These are phyloP conservation scores for Temnothorax rugatulus DNA, from an alignment of 2,888 invertebrate genomes.

Conservation along the genomic window DNA sequence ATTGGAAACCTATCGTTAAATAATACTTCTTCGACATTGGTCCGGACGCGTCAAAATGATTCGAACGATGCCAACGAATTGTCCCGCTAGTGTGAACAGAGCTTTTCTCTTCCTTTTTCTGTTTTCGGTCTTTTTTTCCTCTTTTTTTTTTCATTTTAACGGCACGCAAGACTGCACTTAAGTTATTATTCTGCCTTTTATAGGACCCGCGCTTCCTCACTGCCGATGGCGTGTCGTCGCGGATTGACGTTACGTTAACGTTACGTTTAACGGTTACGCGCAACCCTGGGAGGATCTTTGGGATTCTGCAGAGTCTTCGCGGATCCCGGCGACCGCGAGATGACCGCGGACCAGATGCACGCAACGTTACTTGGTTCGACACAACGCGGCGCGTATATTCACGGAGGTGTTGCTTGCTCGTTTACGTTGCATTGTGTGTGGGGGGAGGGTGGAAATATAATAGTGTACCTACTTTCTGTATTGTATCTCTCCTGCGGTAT, in stretches of 20 bases:
- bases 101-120: conserved; percentile 43
- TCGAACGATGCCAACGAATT: conserved; percentile 67
- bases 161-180: conserved; percentile 48
- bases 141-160: conserved; percentile 29
- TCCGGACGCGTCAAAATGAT: conserved; percentile 72
- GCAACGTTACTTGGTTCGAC: conserved; percentile 59
- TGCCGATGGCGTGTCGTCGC: conserved; percentile 42
- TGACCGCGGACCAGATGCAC: neutral
- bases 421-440: conserved; percentile 64
- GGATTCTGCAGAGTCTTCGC: conserved; percentile 30
- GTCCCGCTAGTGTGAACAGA: conserved; percentile 60
- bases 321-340: conserved; percentile 45
- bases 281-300: conserved; percentile 55
- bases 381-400: conserved; percentile 58
- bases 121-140: neutral
- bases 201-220: conserved; percentile 28
- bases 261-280: conserved; percentile 24
- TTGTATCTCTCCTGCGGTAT: conserved; percentile 36
- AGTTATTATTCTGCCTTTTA: conserved; percentile 17
- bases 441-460: neutral
- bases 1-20: conserved; percentile 73
- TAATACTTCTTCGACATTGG: conserved; percentile 75
- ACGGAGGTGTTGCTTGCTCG: conserved; percentile 51
- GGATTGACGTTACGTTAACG: conserved; percentile 43
- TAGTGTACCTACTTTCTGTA: conserved; percentile 51